Evolutionary conservation across 1,140 invertebrate species (phyloP).

Genomic region (Yoshiicerus persimilis): DNA sequence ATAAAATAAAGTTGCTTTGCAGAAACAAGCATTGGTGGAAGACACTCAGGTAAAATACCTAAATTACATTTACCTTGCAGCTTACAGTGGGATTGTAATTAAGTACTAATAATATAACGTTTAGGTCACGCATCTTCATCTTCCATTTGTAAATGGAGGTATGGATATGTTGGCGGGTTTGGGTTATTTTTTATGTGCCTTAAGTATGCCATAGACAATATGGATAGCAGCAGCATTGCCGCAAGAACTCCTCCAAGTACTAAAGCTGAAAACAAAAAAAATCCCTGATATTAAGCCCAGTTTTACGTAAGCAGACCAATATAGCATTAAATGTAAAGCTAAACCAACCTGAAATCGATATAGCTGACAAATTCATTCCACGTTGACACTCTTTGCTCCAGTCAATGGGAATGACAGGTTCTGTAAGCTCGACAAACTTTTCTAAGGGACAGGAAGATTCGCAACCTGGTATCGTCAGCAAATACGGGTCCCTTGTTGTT

Average conservation of each 20-base stretch:
- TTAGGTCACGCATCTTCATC: constrained; percentile 39
- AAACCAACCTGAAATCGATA: not conserved
- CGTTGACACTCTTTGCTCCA: constrained; percentile 61
- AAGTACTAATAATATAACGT: not conserved
- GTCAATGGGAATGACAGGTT: constrained; percentile 59
- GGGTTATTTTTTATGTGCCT: constrained; percentile 23
- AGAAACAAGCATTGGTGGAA: too few species aligned
- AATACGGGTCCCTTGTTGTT: constrained; percentile 36
- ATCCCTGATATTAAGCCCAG: not conserved
- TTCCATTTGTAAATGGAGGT: constrained; percentile 47
- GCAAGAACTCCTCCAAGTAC: not conserved
- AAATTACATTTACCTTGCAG: too few species aligned
- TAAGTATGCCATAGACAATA: constrained; percentile 11
- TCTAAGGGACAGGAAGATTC: constrained; percentile 60
- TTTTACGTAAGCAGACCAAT: not conserved
- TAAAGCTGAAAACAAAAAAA: not conserved
- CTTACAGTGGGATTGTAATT: too few species aligned
- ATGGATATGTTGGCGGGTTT: constrained; percentile 41
- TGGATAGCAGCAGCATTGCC: not conserved
- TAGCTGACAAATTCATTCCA: not conserved
- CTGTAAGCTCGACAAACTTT: constrained; percentile 59
- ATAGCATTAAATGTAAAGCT: not conserved
- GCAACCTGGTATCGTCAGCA: constrained; percentile 63
- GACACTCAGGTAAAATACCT: too few species aligned
- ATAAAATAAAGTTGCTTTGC: too few species aligned